Percentiles rank a stretch among this genome's conserved stretches.
Evolutionary conservation across 2,797 vertebrate genomes (phyloP).

Genomic region (Staurois parvus): DNA sequence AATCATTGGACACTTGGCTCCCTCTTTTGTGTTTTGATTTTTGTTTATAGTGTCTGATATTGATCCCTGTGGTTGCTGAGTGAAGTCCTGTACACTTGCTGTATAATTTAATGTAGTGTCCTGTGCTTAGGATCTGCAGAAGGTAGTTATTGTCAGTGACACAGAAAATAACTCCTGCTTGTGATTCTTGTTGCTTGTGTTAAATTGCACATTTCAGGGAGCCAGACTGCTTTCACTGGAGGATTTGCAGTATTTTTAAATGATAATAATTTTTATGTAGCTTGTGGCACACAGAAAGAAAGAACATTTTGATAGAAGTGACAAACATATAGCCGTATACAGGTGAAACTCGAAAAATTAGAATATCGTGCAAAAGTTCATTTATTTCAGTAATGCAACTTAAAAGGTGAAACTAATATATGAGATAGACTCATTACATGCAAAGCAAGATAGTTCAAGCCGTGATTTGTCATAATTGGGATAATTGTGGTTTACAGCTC

Average conservation of each 20-base stretch:
- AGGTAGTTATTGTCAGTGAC: conserved; percentile 23
- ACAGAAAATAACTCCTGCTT: conserved; percentile 10
- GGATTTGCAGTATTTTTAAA: conserved; percentile 6
- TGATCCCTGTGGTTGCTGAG: conserved; percentile 18
- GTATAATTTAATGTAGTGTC: conserved; percentile 27
- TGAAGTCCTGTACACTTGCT: conserved; percentile 9
- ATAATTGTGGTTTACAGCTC: too few species aligned
- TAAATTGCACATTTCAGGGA: conserved; percentile 41
- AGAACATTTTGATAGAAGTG: conserved; percentile 11
- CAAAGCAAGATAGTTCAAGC: too few species aligned
- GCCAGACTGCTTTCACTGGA: conserved; percentile 4
- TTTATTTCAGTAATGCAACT: too few species aligned
- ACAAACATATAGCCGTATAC: neutral
- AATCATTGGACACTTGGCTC: neutral
- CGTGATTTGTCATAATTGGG: too few species aligned
- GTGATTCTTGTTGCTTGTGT: conserved; percentile 12
- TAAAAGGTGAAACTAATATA: too few species aligned
- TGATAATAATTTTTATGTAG: conserved; percentile 20
- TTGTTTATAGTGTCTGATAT: neutral
- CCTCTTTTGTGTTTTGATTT: neutral
- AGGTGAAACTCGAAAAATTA: too few species aligned
- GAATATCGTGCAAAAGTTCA: too few species aligned
- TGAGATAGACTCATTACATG: too few species aligned
- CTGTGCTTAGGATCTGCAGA: conserved; percentile 1
- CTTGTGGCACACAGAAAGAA: neutral